Evolutionary conservation across 2,797 vertebrate genomes (phyloP), one percentile per base, ranked within the genome.

Genomic region (Etheostoma nigrum): DNA sequence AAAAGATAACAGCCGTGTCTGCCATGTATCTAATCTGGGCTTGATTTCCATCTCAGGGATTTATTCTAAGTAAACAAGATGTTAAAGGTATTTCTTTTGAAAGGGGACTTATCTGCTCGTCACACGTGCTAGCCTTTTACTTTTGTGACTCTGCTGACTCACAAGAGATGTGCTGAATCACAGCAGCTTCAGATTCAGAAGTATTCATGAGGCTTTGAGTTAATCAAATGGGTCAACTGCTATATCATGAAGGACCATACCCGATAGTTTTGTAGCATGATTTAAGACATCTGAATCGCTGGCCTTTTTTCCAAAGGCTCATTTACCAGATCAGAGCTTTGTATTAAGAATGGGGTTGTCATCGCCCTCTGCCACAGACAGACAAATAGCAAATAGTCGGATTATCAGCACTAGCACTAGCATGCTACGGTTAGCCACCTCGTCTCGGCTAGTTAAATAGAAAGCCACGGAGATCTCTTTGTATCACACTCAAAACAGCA

Each of bases 1-100:
- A 81, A 84, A 89, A 88, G 89, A 92, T 86, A 92, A 91, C 74
- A 83, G 77, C 58, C 5, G 8, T 19, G 53, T 55, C 80, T 81
- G 76, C 65, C 55, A 72, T 83, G 82, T 63, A 86, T 85, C 86
- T 88, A 67, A 91, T 89, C 86, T 72, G 33, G 4, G 60, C 62
- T 47, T 53, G 78, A 84, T 90, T 89, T 89, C 79, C 77, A 89
- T 92, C 86, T 84, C 76, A 45, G 64, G 36, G 80, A 84, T 82
- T 89, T 75, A 73, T 69, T 77, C 67, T 52, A 73, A 71, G 71
- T 78, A 84, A 92, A 86, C 83, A 76, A 88, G 86, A 92, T 88
- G 82, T 67, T 59, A 52, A 54, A 27, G 76, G 83, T 87, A 74
- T 75, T 87, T 54, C 19, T 79, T 86, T 76, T 78, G 81, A 86